These are phyloP conservation scores for Anhinga anhinga DNA, from an alignment of 2,113 vertebrate genomes.

Conservation along the genomic window DNA sequence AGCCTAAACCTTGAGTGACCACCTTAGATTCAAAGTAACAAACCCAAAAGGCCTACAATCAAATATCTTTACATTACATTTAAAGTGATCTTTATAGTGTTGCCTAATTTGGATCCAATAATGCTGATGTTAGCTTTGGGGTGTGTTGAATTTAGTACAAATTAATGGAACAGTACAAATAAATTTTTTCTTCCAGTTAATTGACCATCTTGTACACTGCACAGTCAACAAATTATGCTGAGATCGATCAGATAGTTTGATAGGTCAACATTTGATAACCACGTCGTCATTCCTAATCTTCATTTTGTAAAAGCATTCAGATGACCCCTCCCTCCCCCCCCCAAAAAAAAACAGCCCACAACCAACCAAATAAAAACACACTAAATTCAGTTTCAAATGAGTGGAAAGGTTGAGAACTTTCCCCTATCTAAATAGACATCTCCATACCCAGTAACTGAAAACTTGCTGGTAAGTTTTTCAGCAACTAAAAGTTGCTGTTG, in stretches of 20 bases:
- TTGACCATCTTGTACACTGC: neutral
- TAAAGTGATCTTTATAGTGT: neutral
- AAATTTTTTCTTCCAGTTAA: neutral
- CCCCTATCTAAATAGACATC: neutral
- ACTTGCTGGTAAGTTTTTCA: neutral
- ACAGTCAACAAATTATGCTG: neutral
- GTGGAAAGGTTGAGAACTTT: neutral
- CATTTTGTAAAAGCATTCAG: neutral
- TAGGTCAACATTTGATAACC: neutral
- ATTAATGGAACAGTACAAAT: neutral
- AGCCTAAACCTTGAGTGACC: neutral
- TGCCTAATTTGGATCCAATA: neutral
- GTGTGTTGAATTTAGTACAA: neutral
- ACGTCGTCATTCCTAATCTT: neutral
- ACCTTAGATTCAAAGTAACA: neutral
- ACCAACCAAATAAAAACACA: neutral
- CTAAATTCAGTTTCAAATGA: neutral
- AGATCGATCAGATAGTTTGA: fast-evolving
- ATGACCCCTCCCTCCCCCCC: fast-evolving
- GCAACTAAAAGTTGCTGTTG: neutral
- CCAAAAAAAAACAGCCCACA: neutral
- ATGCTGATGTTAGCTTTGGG: neutral
- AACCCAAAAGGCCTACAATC: neutral
- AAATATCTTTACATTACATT: neutral
- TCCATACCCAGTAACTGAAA: neutral